A percentile compares a stretch with the other conserved stretches of the same genome.
phyloP scores from a whole-genome alignment of 2,113 vertebrate genomes.

The Sceloporus undulatus region DNA sequence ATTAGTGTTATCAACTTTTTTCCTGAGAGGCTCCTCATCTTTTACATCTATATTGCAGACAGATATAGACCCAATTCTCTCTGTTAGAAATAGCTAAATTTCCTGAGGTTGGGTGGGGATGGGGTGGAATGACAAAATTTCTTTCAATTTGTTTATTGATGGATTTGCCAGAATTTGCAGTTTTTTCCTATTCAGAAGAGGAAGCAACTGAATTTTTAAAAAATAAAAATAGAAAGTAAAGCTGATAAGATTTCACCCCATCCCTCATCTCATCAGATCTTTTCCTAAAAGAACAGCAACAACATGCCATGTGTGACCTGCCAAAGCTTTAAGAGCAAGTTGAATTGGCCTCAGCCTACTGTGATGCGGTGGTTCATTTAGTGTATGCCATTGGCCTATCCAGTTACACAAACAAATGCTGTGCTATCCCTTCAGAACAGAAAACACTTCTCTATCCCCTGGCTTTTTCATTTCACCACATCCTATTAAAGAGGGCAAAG shows the following conservation, averaged over 20 bases:
- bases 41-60: too few species aligned
- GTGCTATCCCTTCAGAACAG: conserved; percentile 25
- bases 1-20: too few species aligned
- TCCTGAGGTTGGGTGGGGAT: too few species aligned
- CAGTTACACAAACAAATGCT: conserved; percentile 34
- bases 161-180: not conserved
- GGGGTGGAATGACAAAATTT: not conserved
- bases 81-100: too few species aligned
- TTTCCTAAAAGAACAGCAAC: not conserved
- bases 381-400: conserved; percentile 35
- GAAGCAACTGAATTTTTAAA: not conserved
- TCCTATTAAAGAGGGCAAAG: conserved; percentile 56
- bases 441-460: conserved; percentile 38
- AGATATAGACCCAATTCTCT: too few species aligned
- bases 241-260: too few species aligned
- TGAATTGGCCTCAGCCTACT: not conserved
- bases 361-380: conserved; percentile 26
- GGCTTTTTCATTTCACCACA: conserved; percentile 52
- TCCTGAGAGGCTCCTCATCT: too few species aligned
- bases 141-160: not conserved
- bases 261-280: too few species aligned
- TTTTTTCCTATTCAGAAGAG: not conserved
- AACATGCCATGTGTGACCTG: not conserved
- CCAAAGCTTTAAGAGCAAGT: not conserved
- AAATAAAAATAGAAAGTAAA: not conserved